Conservation (phyloP, 2,888 invertebrate genomes). For the Thera britannica region DNA sequence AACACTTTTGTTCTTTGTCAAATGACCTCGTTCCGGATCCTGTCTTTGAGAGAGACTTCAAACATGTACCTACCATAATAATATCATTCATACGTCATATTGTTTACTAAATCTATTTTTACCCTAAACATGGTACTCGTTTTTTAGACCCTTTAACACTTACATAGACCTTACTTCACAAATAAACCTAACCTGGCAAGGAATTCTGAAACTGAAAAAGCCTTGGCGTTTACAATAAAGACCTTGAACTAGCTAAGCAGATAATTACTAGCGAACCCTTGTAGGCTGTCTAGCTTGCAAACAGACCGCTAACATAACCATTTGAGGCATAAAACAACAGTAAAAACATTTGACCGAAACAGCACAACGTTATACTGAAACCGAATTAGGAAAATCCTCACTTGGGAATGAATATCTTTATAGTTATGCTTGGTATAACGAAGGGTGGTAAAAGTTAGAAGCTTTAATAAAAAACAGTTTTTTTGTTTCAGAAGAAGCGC, state of each 20-base stretch:
- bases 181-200: too few species aligned
- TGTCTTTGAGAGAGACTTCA: too few species aligned
- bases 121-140: too few species aligned
- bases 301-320: constrained; percentile 22
- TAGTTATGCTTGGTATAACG: constrained; percentile 42
- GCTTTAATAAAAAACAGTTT: neutral
- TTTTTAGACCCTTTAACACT: too few species aligned
- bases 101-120: too few species aligned
- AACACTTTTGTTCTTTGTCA: too few species aligned
- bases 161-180: too few species aligned
- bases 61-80: too few species aligned
- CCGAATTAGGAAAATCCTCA: constrained; percentile 65
- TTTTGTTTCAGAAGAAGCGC: too few species aligned
- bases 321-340: constrained; percentile 35
- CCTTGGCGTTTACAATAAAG: neutral
- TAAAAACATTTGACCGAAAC: constrained; percentile 43
- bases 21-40: too few species aligned
- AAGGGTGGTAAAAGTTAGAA: constrained; percentile 36
- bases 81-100: too few species aligned
- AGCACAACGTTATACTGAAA: constrained; percentile 56
- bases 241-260: neutral
- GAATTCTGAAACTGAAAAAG: too few species aligned
- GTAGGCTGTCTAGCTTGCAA: neutral
- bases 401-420: constrained; percentile 53
- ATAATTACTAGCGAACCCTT: neutral